phyloP scores from a whole-genome alignment of 2,113 vertebrate species.

The Antechinus flavipes region DNA sequence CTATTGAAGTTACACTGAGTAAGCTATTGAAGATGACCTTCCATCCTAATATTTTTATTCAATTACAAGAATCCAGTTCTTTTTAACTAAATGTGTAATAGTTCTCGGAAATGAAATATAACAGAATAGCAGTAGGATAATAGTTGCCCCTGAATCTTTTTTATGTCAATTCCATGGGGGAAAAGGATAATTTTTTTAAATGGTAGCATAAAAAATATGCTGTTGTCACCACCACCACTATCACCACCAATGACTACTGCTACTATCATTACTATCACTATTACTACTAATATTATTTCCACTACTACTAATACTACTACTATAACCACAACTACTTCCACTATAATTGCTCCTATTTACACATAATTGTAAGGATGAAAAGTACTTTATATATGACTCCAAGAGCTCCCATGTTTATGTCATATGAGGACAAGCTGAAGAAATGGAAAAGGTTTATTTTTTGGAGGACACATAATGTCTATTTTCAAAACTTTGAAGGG shows the following conservation, averaged over 20 bases:
- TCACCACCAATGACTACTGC: too few relatives aligned
- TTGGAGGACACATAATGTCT: not conserved
- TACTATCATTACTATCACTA: too few relatives aligned
- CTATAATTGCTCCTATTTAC: not conserved
- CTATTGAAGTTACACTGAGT: not conserved
- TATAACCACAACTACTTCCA: not conserved
- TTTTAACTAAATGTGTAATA: not conserved
- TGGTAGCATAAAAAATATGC: too few relatives aligned
- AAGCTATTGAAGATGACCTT: not conserved
- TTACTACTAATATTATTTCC: too few relatives aligned
- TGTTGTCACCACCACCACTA: too few relatives aligned
- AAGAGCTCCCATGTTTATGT: not conserved
- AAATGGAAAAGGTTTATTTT: not conserved
- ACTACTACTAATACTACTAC: too few relatives aligned
- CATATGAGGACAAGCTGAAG: not conserved
- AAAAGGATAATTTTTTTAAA: not conserved
- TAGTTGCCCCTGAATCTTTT: not conserved
- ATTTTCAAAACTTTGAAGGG: not conserved
- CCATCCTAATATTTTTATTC: not conserved
- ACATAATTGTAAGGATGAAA: not conserved
- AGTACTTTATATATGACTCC: not conserved
- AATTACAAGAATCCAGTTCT: not conserved
- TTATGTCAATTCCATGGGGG: not conserved
- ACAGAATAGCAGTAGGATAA: not conserved
- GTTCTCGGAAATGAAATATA: not conserved